A percentile compares a stretch with the other conserved stretches of the same genome.
Evolutionary conservation across 2,888 invertebrate species (phyloP).

Genomic region (Norana najaformis): DNA sequence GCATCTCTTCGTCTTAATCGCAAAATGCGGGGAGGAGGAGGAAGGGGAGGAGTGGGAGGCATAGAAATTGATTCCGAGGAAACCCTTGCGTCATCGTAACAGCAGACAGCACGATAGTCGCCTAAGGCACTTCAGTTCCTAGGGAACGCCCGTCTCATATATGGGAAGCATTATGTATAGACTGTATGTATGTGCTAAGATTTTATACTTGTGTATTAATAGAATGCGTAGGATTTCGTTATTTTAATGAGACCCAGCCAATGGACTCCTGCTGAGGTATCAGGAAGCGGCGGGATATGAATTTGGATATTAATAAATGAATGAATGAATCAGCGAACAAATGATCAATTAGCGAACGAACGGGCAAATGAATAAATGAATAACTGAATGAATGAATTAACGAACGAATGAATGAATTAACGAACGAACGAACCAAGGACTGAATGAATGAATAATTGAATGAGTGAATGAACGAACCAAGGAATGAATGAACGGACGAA

Average conservation of each 20-base stretch:
- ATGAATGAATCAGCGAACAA: background rate
- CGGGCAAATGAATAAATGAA: too few species aligned
- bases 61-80: background rate
- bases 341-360: background rate
- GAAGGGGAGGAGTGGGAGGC: background rate
- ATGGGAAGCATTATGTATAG: background rate
- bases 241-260: background rate
- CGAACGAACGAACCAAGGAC: background rate
- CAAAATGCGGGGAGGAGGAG: background rate
- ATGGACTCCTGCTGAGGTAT: background rate
- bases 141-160: background rate
- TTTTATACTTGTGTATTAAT: background rate
- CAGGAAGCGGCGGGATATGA: background rate
- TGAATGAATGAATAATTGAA: background rate
- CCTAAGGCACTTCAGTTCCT: background rate
- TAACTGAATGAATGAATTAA: too few species aligned
- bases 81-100: background rate
- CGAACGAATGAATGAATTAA: too few species aligned
- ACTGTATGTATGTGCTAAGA: background rate
- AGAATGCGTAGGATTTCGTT: background rate
- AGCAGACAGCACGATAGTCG: background rate
- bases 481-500: background rate
- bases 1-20: background rate
- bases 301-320: background rate
- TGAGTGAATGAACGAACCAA: too few species aligned